Base-by-base conservation (phyloP, 2,113 vertebrate species). In the Anolis carolinensis region DNA sequence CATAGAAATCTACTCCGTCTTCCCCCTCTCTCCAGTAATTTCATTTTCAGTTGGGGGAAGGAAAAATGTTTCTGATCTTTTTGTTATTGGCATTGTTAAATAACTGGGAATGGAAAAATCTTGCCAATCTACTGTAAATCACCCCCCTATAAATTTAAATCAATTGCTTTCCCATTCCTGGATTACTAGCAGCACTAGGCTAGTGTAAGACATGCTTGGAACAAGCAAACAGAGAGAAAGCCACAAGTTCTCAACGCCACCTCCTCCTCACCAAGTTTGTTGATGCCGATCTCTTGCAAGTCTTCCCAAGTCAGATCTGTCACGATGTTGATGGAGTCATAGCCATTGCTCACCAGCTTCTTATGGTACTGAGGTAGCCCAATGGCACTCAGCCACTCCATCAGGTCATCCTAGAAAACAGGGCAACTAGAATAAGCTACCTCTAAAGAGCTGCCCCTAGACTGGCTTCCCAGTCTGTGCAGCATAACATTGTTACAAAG, bases 271-370 rank as follows among this genome's bases (percentile, higher is more conserved):
- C 98, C 98, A n/a, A 99, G 96, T 88, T 98, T 98, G 90, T 96
- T 98, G 94, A 99, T 98, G 30, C 98, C 98, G 0, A 99, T 98
- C 96, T 99, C 98, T 90, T 99, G 98, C 88, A 99, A 95, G 63
- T 98, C 98, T 89, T 99, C 98, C 98, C 98, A 99, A 0, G 97
- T 99, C 91, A 99, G 96, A 89, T 99, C 98, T 0, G 95, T 96
- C 89, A 99, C 97, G 4, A 98, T 98, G 94, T 88, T 97, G 93
- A 99, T 98, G 92, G 98, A 98, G 93, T 99, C 98, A 0, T 99
- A 99, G 91, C 98, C 98, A 0, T 99, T 99, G 91, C 98, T 98
- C 0, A 97, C 96, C 34, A 99, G 96, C 84, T 97, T 97, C 86
- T 98, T 98, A 91, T 98, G 98, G 94, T 99, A 99, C 95, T 99